Evolutionary conservation across 2,113 vertebrate genomes (phyloP), one percentile per base, ranked within the genome.

Genomic region (Eupsittula cactorum): DNA sequence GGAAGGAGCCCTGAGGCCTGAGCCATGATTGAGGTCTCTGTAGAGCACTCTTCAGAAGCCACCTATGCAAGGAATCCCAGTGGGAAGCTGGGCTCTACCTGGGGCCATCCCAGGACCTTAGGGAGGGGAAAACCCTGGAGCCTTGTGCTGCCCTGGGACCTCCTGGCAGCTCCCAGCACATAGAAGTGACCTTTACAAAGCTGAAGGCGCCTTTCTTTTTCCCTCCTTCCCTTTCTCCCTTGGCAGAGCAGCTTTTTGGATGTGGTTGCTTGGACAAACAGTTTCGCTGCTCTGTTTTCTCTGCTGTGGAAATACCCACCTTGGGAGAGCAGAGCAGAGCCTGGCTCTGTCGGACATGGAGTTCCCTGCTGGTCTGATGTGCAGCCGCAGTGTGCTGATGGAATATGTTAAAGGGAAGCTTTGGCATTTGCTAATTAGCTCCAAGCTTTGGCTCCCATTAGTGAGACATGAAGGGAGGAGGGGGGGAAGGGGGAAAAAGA

Each of bases 371-470:
- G 33, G 20, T 64, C 37, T 46, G 80, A 37, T 23, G 81, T 10
- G 91, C 86, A 62, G 50, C 70, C 90, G 31, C 11, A 41, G 21
- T 69, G 75, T 3, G 64, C 94, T 82, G 91, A 15, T 84, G 95
- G 91, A 91, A 78, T 73, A 71, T 93, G 96, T 94, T 68, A 55
- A 85, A 88, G 87, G 76, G 80, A 82, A 90, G 90, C 89, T 77
- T 82, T 0, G 1, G 88, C 76, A 16, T 92, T 92, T 53, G 90
- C 57, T 91, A 95, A 95, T 94, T 92, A 96, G 92, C 92, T 95
- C 74, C 94, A 95, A 95, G 90, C 75, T 90, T 95, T 94, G 95
- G 86, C 91, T 79, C 70, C 67, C 77, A 10, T 93, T 95, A 83
- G 93, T 1, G 42, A 81, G 79, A 79, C 62, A 2, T 2, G 62